Percentiles rank a stretch among this genome's conserved stretches.
phyloP scores from a whole-genome alignment of 2,888 invertebrate species.

The Adelphocoris suturalis region DNA sequence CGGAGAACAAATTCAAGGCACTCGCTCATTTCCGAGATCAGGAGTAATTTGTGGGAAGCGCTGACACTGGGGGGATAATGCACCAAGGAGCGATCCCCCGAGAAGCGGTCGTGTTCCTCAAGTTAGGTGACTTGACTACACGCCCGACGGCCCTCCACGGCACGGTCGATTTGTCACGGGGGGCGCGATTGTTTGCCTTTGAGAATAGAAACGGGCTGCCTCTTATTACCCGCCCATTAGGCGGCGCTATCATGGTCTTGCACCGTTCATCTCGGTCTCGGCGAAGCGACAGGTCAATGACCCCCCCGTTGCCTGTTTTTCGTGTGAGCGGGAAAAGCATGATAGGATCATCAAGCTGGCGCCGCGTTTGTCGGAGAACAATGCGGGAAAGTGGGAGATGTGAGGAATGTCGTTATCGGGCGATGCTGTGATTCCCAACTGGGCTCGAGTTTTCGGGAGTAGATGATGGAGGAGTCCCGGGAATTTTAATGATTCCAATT shows the following conservation, averaged over 20 bases:
- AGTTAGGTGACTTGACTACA: neutral
- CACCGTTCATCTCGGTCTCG: slow-evolving; percentile 37
- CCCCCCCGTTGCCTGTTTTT: slow-evolving; percentile 22
- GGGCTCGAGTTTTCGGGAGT: no score
- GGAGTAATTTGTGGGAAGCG: neutral
- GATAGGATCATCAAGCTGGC: slow-evolving; percentile 5
- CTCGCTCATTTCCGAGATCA: neutral
- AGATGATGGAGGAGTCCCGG: no score
- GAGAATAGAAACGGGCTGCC: slow-evolving; percentile 34
- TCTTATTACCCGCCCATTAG: slow-evolving; percentile 58
- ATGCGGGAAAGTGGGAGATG: neutral
- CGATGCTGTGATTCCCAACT: no score
- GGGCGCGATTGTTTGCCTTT: slow-evolving; percentile 56
- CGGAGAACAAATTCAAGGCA: no score
- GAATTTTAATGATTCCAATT: no score
- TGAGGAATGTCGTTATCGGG: neutral
- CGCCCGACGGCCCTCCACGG: slow-evolving; percentile 19
- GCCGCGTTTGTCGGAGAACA: neutral
- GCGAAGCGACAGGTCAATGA: slow-evolving; percentile 36
- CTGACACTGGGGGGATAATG: neutral
- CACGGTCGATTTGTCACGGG: slow-evolving; percentile 63
- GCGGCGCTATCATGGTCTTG: slow-evolving; percentile 38
- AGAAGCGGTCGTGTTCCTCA: neutral
- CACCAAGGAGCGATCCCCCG: neutral
- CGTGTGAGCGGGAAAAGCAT: neutral